Percentiles rank a stretch among this genome's conserved stretches.
Conservation (phyloP, 2,888 invertebrate species). For the Lycia hirtaria region DNA sequence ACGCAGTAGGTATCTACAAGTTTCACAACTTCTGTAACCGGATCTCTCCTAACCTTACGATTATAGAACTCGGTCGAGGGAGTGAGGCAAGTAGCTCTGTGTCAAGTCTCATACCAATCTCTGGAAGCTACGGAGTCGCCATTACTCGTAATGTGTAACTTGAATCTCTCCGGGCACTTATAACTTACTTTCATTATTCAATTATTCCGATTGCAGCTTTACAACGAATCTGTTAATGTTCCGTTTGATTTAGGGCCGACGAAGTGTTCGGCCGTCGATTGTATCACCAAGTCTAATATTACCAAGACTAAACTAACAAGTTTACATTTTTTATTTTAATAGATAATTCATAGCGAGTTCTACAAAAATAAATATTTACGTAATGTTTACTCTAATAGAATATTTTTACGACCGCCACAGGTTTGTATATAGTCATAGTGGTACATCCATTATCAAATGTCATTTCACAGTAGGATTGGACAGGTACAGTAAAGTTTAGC, state of each 20-base stretch:
- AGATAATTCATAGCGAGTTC: too few relatives aligned
- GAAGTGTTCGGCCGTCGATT: neutral
- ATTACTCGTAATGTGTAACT: neutral
- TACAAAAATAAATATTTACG: too few relatives aligned
- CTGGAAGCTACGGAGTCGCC: neutral
- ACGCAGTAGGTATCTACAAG: neutral
- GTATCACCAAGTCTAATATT: neutral
- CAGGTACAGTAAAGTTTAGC: too few relatives aligned
- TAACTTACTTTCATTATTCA: neutral
- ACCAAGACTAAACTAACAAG: too few relatives aligned
- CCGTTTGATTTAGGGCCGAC: conserved; percentile 2
- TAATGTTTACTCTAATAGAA: too few relatives aligned
- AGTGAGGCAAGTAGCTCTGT: neutral
- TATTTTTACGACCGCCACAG: too few relatives aligned
- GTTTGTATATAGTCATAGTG: too few relatives aligned
- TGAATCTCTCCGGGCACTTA: neutral
- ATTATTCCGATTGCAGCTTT: neutral
- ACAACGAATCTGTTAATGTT: neutral
- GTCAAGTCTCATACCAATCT: conserved; percentile 5
- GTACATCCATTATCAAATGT: too few relatives aligned
- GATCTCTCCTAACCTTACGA: neutral
- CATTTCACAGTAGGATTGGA: too few relatives aligned
- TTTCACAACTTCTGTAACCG: neutral
- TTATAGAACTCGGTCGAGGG: neutral
- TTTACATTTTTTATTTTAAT: too few relatives aligned